Evolutionary conservation across 2,888 invertebrate genomes (phyloP).

Genomic region (Zhengitettix transpicula): DNA sequence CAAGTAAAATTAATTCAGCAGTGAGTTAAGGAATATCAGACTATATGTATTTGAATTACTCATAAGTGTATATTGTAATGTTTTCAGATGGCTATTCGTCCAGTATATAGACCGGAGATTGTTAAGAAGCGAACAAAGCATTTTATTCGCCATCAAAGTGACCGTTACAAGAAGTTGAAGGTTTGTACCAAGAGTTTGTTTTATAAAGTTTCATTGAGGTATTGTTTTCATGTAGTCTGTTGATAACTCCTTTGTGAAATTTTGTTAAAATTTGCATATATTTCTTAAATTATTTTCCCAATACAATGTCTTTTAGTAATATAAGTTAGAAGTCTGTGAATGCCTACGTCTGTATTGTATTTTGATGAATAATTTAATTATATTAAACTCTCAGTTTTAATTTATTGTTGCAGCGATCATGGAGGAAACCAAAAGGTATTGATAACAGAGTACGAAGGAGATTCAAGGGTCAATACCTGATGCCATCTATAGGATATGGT

Average conservation of each 20-base stretch:
- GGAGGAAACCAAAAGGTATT: slow-evolving; percentile 99
- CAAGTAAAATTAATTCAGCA: no score
- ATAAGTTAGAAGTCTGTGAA: no score
- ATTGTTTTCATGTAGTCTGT: no score
- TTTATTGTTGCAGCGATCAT: slow-evolving; percentile 55
- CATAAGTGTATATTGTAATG: background rate
- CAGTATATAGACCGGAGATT: slow-evolving; percentile 75
- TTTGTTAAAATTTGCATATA: no score
- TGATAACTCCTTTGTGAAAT: no score
- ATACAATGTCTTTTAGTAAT: no score
- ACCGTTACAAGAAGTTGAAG: slow-evolving; percentile 91
- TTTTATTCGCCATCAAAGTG: slow-evolving; percentile 97
- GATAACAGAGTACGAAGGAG: slow-evolving; percentile 98
- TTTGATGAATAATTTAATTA: slow-evolving; percentile 3
- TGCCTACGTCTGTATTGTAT: no score
- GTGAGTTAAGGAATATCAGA: no score
- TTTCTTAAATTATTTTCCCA: no score
- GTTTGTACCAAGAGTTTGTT: slow-evolving; percentile 37
- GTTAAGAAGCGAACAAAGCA: slow-evolving; percentile 96
- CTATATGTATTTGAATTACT: background rate
- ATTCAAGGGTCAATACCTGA: slow-evolving; percentile 97
- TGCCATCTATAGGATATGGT: slow-evolving; percentile 99
- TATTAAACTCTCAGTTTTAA: slow-evolving; percentile 11
- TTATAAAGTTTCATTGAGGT: no score
- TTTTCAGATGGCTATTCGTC: slow-evolving; percentile 28